A percentile compares a stretch with the other conserved stretches of the same genome.
Conservation (phyloP, 2,888 invertebrate species). For the Drosophila gaucha region DNA sequence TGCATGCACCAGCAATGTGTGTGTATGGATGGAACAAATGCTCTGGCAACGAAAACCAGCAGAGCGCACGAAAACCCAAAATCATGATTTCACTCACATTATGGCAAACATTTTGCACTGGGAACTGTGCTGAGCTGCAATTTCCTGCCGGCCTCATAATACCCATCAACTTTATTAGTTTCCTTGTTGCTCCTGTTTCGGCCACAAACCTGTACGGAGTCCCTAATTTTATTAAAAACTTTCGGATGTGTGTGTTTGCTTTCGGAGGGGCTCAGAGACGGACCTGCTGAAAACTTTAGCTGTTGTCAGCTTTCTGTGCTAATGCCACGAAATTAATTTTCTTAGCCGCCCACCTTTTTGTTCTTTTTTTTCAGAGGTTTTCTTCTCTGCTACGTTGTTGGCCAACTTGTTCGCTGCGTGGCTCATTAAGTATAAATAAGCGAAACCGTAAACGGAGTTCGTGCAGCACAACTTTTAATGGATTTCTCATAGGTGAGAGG, state of each 20-base stretch:
- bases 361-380: background rate
- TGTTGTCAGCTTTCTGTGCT: slow-evolving; percentile 33
- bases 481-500: slow-evolving; percentile 28
- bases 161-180: slow-evolving; percentile 42
- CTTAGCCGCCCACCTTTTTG: slow-evolving; percentile 8
- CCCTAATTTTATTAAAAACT: slow-evolving; percentile 57
- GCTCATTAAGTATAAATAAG: slow-evolving; percentile 55
- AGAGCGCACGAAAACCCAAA: slow-evolving; percentile 30
- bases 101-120: slow-evolving; percentile 43
- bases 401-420: slow-evolving; percentile 38
- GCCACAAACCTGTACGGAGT: slow-evolving; percentile 2
- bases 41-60: slow-evolving; percentile 13
- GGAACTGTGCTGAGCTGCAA: slow-evolving; percentile 13
- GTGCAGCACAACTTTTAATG: slow-evolving; percentile 52
- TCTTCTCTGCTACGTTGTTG: slow-evolving; percentile 18
- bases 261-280: background rate
- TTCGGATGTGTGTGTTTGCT: slow-evolving; percentile 12
- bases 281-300: slow-evolving; percentile 13
- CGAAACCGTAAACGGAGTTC: slow-evolving; percentile 31
- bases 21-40: slow-evolving; percentile 11
- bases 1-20: slow-evolving; percentile 39
- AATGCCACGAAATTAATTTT: slow-evolving; percentile 53
- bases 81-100: slow-evolving; percentile 61
- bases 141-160: slow-evolving; percentile 35
- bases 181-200: slow-evolving; percentile 1